A percentile compares a stretch with the other conserved stretches of the same genome.
phyloP scores from a whole-genome alignment of 2,888 invertebrate species.

The Cataglyphis altisquamis region DNA sequence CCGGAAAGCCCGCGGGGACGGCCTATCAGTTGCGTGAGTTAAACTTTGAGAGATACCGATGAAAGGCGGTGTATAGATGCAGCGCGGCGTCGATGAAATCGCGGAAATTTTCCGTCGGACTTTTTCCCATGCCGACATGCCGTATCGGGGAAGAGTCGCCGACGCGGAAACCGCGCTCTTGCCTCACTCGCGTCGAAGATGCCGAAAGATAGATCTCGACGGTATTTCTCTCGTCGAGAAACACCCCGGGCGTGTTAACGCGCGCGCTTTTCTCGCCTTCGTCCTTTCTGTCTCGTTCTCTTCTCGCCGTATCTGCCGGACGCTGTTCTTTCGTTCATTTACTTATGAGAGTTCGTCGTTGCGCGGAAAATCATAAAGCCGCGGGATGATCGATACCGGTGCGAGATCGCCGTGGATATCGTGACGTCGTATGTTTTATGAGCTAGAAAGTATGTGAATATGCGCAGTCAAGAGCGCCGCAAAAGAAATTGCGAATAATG shows the following conservation, averaged over 20 bases:
- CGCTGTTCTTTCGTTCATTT: conserved; percentile 2
- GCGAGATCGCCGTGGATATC: conserved; percentile 68
- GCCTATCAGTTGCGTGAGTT: conserved; percentile 6
- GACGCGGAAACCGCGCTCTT: conserved; percentile 55
- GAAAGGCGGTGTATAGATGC: conserved; percentile 21
- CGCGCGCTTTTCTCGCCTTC: conserved; percentile 49
- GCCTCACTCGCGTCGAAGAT: conserved; percentile 50
- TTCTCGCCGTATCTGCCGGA: conserved; percentile 6
- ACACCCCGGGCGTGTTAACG: conserved; percentile 59
- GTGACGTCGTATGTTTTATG: conserved; percentile 76
- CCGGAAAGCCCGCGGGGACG: conserved; percentile 36
- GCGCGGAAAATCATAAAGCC: conserved; percentile 77
- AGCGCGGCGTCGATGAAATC: conserved; percentile 44
- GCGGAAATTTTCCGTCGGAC: conserved; percentile 45
- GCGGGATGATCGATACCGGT: conserved; percentile 79
- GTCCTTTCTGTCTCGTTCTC: conserved; percentile 19
- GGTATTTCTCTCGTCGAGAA: conserved; percentile 59
- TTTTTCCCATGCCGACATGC: conserved; percentile 34
- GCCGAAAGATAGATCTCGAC: conserved; percentile 67
- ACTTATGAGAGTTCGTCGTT: conserved; percentile 44
- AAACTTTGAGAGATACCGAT: conserved; percentile 35
- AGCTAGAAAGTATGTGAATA: conserved; percentile 69
- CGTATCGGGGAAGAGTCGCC: conserved; percentile 47
- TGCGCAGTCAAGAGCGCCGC: conserved; percentile 65
- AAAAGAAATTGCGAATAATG: conserved; percentile 46